A percentile compares a stretch with the other conserved stretches of the same genome.
These are phyloP conservation scores for Macrosiphum euphorbiae DNA, from an alignment of 2,888 invertebrate species.

Conservation along the genomic window DNA sequence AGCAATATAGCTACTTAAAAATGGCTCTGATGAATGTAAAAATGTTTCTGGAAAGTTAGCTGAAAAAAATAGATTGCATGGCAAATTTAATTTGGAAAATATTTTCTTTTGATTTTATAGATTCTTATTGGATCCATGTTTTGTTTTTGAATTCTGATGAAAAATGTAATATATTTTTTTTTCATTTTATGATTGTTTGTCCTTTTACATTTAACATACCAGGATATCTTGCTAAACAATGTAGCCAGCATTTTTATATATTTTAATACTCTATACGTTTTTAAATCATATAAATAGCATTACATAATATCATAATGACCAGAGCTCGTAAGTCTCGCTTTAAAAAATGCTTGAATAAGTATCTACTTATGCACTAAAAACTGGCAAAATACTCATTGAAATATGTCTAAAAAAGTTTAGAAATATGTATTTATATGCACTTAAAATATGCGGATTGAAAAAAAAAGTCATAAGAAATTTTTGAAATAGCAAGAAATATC, in stretches of 20 bases:
- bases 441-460: too few relatives aligned
- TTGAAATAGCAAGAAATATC: too few relatives aligned
- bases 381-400: too few relatives aligned
- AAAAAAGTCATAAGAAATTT: too few relatives aligned
- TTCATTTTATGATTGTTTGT: neutral
- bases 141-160: too few relatives aligned
- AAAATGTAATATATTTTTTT: neutral
- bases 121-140: too few relatives aligned
- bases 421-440: too few relatives aligned
- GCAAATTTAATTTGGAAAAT: neutral
- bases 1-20: neutral
- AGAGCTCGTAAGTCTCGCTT: too few relatives aligned
- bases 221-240: neutral
- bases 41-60: neutral
- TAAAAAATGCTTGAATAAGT: too few relatives aligned
- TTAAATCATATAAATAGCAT: neutral
- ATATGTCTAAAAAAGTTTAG: too few relatives aligned
- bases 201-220: neutral
- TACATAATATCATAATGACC: neutral
- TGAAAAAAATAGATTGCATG: neutral
- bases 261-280: neutral
- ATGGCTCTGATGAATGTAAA: neutral
- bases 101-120: too few relatives aligned
- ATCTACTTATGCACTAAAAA: too few relatives aligned
- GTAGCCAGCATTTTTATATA: neutral